A percentile compares a stretch with the other conserved stretches of the same genome.
Conservation (phyloP, 2,797 vertebrate species). For the Jordanella pulchra region DNA sequence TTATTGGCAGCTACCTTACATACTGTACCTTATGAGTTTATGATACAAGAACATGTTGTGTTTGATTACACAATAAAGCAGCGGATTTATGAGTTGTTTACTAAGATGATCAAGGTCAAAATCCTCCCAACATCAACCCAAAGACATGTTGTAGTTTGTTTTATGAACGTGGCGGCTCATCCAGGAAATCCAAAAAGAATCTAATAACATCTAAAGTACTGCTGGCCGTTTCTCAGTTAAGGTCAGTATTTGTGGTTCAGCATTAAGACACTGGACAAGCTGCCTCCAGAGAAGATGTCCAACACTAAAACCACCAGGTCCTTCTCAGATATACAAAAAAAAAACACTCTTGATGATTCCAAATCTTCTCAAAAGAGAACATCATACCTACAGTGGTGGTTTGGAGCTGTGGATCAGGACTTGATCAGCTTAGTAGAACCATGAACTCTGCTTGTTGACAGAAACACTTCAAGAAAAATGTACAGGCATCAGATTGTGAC, state of each 20-base stretch:
- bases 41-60: constrained; percentile 23
- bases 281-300: too few species aligned
- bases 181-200: too few species aligned
- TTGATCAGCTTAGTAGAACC: too few species aligned
- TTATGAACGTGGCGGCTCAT: neutral
- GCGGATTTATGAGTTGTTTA: constrained; percentile 38
- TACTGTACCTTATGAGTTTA: constrained; percentile 1
- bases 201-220: neutral
- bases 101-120: constrained; percentile 20
- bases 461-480: too few species aligned
- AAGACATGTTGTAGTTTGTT: constrained; percentile 2
- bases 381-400: neutral
- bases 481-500: neutral
- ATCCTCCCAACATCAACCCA: constrained; percentile 30
- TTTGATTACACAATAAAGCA: constrained; percentile 28
- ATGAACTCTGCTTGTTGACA: too few species aligned
- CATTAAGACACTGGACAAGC: neutral
- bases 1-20: constrained; percentile 16
- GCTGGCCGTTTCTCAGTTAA: neutral
- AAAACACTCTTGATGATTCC: too few species aligned
- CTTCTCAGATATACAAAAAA: too few species aligned
- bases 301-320: too few species aligned
- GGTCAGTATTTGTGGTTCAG: neutral
- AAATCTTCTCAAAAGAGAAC: neutral
- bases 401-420: neutral